phyloP scores from a whole-genome alignment of 2,113 vertebrate genomes.

The Myrmecobius fasciatus region DNA sequence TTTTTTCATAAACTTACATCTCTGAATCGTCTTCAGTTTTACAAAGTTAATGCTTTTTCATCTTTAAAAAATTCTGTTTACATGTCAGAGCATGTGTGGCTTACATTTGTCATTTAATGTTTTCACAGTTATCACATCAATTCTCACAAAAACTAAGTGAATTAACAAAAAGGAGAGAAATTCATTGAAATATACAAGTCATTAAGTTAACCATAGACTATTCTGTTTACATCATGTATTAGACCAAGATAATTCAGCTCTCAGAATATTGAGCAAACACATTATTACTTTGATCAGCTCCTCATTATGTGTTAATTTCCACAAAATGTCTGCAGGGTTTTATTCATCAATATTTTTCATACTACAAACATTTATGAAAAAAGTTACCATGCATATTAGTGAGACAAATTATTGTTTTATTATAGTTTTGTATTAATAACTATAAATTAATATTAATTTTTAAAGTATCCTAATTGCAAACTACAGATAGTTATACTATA shows the following conservation, averaged over 20 bases:
- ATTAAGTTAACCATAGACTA: slow-evolving; percentile 62
- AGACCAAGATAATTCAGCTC: slow-evolving; percentile 77
- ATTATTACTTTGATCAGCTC: slow-evolving; percentile 74
- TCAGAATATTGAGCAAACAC: slow-evolving; percentile 78
- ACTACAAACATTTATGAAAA: slow-evolving; percentile 84
- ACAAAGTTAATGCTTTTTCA: not conserved
- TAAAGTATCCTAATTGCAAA: slow-evolving; percentile 79
- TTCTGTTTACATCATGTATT: slow-evolving; percentile 73
- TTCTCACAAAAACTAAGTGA: slow-evolving; percentile 62
- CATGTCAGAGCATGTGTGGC: not conserved
- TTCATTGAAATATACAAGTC: slow-evolving; percentile 72
- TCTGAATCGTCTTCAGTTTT: slow-evolving; percentile 36
- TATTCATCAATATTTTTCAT: slow-evolving; percentile 81
- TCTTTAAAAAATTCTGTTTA: slow-evolving; percentile 50
- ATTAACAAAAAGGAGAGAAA: slow-evolving; percentile 72
- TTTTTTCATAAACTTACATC: slow-evolving; percentile 39
- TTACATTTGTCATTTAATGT: slow-evolving; percentile 31
- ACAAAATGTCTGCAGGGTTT: slow-evolving; percentile 85
- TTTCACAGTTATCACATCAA: slow-evolving; percentile 60
- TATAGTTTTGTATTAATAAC: slow-evolving; percentile 80
- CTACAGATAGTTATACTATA: slow-evolving; percentile 15
- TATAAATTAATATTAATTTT: slow-evolving; percentile 81
- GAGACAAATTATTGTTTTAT: slow-evolving; percentile 84
- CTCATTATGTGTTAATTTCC: slow-evolving; percentile 79
- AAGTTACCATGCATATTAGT: slow-evolving; percentile 82